These are phyloP conservation scores for Tamias sibiricus DNA, from an alignment of 2,113 vertebrate genomes.

Conservation along the genomic window DNA sequence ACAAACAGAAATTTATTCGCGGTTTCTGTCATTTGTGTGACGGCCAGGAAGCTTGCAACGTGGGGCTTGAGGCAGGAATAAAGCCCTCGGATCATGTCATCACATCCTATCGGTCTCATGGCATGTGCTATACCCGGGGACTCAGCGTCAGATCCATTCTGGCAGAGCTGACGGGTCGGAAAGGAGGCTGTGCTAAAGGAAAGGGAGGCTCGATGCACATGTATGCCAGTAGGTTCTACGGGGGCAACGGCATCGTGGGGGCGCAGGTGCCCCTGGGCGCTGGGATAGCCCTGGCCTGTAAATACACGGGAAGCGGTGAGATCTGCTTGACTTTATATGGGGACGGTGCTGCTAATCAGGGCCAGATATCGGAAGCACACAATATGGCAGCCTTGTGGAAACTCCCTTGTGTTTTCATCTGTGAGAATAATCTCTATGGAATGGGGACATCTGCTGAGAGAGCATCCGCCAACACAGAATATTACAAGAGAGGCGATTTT, in stretches of 20 bases:
- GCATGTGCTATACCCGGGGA: conserved; percentile 91
- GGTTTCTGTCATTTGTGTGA: conserved; percentile 98
- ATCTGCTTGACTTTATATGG: conserved; percentile 93
- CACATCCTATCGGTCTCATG: conserved; percentile 95
- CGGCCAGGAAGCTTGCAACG: conserved; percentile 97
- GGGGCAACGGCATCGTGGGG: conserved; percentile 97
- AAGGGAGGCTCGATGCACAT: conserved; percentile 99
- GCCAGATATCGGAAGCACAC: conserved; percentile 94
- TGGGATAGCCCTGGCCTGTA: conserved; percentile 93
- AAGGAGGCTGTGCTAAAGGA: conserved; percentile 93
- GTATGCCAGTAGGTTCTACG: conserved; percentile 95
- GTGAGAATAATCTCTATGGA: conserved; percentile 95
- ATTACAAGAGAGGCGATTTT: conserved; percentile 92
- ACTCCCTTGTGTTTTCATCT: conserved; percentile 94
- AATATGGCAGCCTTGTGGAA: conserved; percentile 97
- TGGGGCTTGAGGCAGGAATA: conserved; percentile 94
- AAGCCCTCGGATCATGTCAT: conserved; percentile 93
- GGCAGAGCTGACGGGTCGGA: conserved; percentile 94
- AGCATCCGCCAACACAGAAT: conserved; percentile 93
- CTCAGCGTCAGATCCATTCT: conserved; percentile 92
- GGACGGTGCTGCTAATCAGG: conserved; percentile 97
- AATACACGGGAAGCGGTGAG: conserved; percentile 88
- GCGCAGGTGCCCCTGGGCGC: conserved; percentile 96
- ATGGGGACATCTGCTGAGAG: conserved; percentile 93
- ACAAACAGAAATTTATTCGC: conserved; percentile 97